phyloP scores from a whole-genome alignment of 2,113 vertebrate species.

The Megaceryle torquata region DNA sequence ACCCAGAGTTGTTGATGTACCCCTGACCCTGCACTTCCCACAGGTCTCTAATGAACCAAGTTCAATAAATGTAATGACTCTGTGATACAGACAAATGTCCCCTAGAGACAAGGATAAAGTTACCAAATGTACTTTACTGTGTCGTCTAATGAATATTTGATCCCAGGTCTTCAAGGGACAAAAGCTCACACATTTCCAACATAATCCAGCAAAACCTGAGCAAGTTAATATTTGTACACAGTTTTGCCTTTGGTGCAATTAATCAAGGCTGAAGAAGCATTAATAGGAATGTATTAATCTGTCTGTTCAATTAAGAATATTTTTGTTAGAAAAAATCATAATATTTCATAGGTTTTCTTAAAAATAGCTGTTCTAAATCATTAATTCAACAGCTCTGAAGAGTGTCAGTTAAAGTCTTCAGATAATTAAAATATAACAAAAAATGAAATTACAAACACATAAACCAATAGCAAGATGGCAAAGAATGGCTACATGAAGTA shows the following conservation, averaged over 20 bases:
- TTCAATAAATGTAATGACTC: not conserved
- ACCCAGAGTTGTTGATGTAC: not conserved
- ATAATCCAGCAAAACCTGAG: not conserved
- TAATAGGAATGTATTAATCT: not conserved
- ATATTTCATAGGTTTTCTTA: not conserved
- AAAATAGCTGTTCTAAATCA: not conserved
- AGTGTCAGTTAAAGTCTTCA: not conserved
- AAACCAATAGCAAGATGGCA: not conserved
- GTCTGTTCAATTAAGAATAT: not conserved
- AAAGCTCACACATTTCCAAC: not conserved
- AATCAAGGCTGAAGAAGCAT: not conserved
- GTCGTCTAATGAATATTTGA: conserved; percentile 26
- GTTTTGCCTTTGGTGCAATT: not conserved
- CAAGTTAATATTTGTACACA: not conserved
- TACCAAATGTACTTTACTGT: not conserved
- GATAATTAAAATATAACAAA: not conserved
- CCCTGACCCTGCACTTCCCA: not conserved
- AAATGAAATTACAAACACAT: not conserved
- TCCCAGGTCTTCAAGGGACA: not conserved
- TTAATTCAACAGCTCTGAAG: not conserved
- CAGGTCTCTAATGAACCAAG: not conserved
- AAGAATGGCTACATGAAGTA: not conserved
- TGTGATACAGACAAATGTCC: not conserved
- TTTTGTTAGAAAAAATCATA: not conserved
- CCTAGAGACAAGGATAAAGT: not conserved